phyloP scores from a whole-genome alignment of 2,797 vertebrate species.

The Peromyscus eremicus region DNA sequence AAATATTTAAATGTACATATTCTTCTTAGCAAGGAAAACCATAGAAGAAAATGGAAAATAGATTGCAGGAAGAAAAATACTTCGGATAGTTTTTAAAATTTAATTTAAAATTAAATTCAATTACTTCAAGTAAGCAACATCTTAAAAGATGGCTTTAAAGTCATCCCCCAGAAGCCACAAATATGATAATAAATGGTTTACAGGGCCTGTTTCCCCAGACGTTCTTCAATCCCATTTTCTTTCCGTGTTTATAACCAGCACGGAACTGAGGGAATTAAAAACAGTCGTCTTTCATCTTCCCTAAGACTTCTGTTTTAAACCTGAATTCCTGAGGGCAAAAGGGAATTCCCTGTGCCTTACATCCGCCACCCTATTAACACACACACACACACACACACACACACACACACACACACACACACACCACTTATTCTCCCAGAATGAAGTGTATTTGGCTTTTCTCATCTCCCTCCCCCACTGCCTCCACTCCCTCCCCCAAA shows the following conservation, averaged over 20 bases:
- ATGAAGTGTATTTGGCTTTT: slow-evolving; percentile 34
- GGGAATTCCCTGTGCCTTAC: slow-evolving; percentile 29
- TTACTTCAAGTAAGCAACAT: slow-evolving; percentile 68
- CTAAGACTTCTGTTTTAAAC: slow-evolving; percentile 65
- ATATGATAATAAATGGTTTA: slow-evolving; percentile 79
- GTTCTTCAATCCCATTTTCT: slow-evolving; percentile 71
- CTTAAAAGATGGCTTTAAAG: slow-evolving; percentile 74
- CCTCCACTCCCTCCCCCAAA: not conserved
- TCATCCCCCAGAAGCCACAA: slow-evolving; percentile 72
- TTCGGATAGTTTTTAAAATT: slow-evolving; percentile 64
- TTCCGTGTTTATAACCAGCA: slow-evolving; percentile 66
- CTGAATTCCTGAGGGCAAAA: slow-evolving; percentile 69
- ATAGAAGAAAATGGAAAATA: slow-evolving; percentile 69
- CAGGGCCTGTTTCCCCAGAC: slow-evolving; percentile 63
- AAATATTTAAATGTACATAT: slow-evolving; percentile 54
- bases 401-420: not conserved
- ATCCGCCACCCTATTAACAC: not conserved
- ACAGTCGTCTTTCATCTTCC: slow-evolving; percentile 63
- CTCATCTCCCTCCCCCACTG: not conserved
- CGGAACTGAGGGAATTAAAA: slow-evolving; percentile 73
- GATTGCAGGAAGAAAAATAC: slow-evolving; percentile 67
- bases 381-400: not conserved
- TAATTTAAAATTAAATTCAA: slow-evolving; percentile 73
- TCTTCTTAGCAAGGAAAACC: slow-evolving; percentile 45
- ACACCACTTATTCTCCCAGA: not conserved